Evolutionary conservation across 2,113 vertebrate genomes (phyloP).

Genomic region (Girardinichthys multiradiatus): DNA sequence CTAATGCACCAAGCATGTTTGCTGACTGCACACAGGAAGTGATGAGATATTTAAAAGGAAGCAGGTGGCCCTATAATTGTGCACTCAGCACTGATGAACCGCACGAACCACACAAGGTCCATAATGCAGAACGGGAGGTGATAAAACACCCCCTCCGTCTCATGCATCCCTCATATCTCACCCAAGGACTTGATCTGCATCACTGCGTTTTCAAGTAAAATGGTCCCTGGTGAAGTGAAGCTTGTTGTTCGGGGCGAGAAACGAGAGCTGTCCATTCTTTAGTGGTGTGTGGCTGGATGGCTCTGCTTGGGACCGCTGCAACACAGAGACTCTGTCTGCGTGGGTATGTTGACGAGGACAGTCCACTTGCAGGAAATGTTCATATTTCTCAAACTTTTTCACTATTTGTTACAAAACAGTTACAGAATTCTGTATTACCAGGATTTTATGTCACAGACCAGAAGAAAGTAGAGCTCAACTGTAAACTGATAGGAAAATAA

Average conservation of each 20-base stretch:
- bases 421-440: neutral
- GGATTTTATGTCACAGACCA: neutral
- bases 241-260: constrained; percentile 5
- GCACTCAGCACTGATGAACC: constrained; percentile 36
- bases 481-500: neutral
- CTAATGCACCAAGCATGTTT: constrained; percentile 59
- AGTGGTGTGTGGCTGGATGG: neutral
- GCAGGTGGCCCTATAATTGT: constrained; percentile 53
- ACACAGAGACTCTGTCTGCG: neutral
- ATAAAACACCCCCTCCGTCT: constrained; percentile 43
- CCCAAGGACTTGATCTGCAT: constrained; percentile 22
- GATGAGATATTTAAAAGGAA: constrained; percentile 71
- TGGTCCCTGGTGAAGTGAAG: constrained; percentile 12
- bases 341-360: neutral
- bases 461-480: neutral
- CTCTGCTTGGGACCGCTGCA: neutral
- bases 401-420: neutral
- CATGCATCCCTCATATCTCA: neutral
- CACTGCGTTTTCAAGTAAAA: constrained; percentile 8
- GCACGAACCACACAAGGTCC: constrained; percentile 31
- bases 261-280: neutral
- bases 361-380: neutral
- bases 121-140: constrained; percentile 35
- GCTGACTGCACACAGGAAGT: constrained; percentile 60
- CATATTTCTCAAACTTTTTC: neutral